phyloP scores from a whole-genome alignment of 92 coral and sea anemone species.

The Heteractis magnifica region DNA sequence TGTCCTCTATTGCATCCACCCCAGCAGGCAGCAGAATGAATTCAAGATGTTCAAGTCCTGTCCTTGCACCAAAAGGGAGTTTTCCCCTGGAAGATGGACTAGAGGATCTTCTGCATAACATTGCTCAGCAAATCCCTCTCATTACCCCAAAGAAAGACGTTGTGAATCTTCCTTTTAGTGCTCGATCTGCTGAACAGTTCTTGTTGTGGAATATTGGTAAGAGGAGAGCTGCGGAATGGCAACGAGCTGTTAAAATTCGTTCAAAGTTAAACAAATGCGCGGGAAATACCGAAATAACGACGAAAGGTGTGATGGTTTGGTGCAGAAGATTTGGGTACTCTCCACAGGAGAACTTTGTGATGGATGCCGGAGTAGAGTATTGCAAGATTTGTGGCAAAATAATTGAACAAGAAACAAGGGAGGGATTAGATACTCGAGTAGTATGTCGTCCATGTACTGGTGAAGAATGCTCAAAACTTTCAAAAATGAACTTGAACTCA shows the following conservation, averaged over 20 bases:
- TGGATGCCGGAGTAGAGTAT: constrained; percentile 25
- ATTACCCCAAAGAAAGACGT: constrained; percentile 49
- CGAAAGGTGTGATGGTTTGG: constrained; percentile 84
- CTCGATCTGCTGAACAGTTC: constrained; percentile 58
- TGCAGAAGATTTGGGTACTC: constrained; percentile 85
- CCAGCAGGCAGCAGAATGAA: constrained; percentile 63
- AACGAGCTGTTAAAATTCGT: constrained; percentile 75
- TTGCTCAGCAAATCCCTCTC: constrained; percentile 61
- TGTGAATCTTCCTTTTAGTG: constrained; percentile 60
- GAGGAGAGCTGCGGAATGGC: constrained; percentile 92
- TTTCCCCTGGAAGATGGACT: constrained; percentile 25
- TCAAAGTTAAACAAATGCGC: constrained; percentile 29
- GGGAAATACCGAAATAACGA: constrained; percentile 52
- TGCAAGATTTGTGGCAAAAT: constrained; percentile 80
- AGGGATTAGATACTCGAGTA: constrained; percentile 15
- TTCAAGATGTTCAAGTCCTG: constrained; percentile 78
- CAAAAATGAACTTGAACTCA: constrained; percentile 32
- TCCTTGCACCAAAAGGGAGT: constrained; percentile 20
- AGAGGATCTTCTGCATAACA: constrained; percentile 45
- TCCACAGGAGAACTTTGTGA: constrained; percentile 45
- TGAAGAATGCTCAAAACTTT: constrained; percentile 27
- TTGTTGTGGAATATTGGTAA: constrained; percentile 78
- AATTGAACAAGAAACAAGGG: constrained; percentile 6
- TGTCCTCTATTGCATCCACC: constrained; percentile 51
- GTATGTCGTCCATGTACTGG: constrained; percentile 13